Conservation (phyloP, 2,113 vertebrate species). For the Eolophus roseicapilla region DNA sequence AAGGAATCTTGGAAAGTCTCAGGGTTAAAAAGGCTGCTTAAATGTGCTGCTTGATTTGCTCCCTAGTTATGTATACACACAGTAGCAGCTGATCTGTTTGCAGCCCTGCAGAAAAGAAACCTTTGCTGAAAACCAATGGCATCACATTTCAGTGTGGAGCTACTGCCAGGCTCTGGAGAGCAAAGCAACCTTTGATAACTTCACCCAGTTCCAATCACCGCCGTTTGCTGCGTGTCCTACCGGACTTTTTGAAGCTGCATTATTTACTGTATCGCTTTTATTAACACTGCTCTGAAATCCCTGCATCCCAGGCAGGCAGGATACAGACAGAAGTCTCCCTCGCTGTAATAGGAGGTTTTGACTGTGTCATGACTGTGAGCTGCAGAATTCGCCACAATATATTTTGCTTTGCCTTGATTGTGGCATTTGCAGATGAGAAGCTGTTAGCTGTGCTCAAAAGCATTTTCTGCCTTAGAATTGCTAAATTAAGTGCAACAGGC, state of each 20-base stretch:
- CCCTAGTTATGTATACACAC: conserved; percentile 80
- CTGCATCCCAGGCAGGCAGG: neutral
- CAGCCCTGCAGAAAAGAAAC: conserved; percentile 86
- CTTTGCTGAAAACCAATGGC: conserved; percentile 85
- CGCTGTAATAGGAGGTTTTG: neutral
- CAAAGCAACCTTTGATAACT: conserved; percentile 80
- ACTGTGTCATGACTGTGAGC: conserved; percentile 32
- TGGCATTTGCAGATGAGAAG: conserved; percentile 39
- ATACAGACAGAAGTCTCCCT: neutral
- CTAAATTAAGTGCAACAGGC: neutral
- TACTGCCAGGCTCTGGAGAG: conserved; percentile 82
- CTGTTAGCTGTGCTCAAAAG: neutral
- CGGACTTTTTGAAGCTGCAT: neutral
- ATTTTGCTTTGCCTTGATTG: conserved; percentile 37
- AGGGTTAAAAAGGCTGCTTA: conserved; percentile 79
- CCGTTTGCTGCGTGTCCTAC: conserved; percentile 36
- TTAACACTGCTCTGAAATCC: neutral
- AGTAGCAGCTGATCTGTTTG: conserved; percentile 83
- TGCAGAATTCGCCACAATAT: conserved; percentile 33
- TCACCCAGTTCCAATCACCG: conserved; percentile 62
- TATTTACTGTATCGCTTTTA: conserved; percentile 7
- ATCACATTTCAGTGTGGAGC: conserved; percentile 87
- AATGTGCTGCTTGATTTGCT: conserved; percentile 78
- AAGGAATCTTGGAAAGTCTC: conserved; percentile 81
- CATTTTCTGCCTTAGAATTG: neutral